Evolutionary conservation across 2,113 vertebrate species (phyloP).

Genomic region (Petrocephalus microphthalmus): DNA sequence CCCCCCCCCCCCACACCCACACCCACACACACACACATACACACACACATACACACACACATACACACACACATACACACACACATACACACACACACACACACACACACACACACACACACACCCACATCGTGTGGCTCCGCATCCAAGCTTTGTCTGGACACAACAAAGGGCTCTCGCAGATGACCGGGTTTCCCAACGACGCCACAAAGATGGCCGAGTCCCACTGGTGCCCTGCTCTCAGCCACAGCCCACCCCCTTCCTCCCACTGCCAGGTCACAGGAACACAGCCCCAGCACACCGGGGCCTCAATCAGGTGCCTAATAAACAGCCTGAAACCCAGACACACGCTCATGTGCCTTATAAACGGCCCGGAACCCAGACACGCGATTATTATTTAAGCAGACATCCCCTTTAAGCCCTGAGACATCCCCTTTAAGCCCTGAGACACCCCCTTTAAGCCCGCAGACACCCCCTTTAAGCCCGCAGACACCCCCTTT

Average conservation of each 20-base stretch:
- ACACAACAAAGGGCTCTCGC: slow-evolving; percentile 2
- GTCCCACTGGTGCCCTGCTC: not conserved
- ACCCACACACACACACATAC: too few species aligned
- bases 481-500: too few species aligned
- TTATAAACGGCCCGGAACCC: not conserved
- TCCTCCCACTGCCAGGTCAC: not conserved
- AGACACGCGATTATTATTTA: too few species aligned
- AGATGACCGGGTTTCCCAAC: not conserved
- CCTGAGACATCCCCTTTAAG: not conserved
- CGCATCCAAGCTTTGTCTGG: slow-evolving; percentile 13
- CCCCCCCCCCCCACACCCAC: not conserved
- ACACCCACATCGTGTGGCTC: too few species aligned
- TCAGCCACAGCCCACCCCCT: not conserved
- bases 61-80: too few species aligned
- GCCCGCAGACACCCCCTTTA: too few species aligned
- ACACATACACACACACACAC: too few species aligned
- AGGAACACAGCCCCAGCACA: not conserved
- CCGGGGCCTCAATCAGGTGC: not conserved
- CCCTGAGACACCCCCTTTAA: too few species aligned
- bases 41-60: too few species aligned
- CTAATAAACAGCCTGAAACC: too few species aligned
- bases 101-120: not conserved
- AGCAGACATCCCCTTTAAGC: not conserved
- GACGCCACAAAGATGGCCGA: not conserved
- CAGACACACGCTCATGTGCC: too few species aligned